Conservation (phyloP, 2,797 vertebrate genomes). For the Bradypodion pumilum region DNA sequence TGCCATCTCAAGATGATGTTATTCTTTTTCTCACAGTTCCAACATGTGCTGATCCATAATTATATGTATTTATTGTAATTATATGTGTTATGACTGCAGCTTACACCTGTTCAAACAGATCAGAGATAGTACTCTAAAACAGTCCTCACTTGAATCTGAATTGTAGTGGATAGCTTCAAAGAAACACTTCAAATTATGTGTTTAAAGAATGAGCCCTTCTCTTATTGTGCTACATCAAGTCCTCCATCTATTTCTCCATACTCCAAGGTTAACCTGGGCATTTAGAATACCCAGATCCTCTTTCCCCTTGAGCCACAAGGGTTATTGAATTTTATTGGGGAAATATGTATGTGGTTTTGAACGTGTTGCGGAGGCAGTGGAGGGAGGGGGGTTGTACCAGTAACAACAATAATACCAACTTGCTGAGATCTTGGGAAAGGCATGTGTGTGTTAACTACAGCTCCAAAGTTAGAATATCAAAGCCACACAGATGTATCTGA, state of each 20-base stretch:
- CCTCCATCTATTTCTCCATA: accelerated
- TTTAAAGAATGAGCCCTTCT: accelerated
- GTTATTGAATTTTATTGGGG: not conserved
- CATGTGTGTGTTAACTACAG: not conserved
- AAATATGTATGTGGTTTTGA: no score
- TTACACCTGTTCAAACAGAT: not conserved
- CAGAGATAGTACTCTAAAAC: not conserved
- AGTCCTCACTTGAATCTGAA: not conserved
- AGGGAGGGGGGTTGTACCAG: no score
- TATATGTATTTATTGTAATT: not conserved
- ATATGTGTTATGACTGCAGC: not conserved
- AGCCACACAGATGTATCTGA: not conserved
- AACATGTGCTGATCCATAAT: not conserved
- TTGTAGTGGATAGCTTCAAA: not conserved
- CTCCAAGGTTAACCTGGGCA: not conserved
- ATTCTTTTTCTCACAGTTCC: not conserved
- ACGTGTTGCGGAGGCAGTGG: no score
- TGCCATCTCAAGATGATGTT: accelerated
- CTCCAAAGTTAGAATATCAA: not conserved
- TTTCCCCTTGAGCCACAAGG: not conserved
- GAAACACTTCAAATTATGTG: not conserved
- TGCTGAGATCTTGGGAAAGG: no score
- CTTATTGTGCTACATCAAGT: accelerated
- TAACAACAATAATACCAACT: no score
- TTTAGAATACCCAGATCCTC: not conserved